Percentiles rank a stretch among this genome's conserved stretches.
These are phyloP conservation scores for Tinea semifulvella DNA, from an alignment of 2,888 invertebrate species.

Conservation along the genomic window DNA sequence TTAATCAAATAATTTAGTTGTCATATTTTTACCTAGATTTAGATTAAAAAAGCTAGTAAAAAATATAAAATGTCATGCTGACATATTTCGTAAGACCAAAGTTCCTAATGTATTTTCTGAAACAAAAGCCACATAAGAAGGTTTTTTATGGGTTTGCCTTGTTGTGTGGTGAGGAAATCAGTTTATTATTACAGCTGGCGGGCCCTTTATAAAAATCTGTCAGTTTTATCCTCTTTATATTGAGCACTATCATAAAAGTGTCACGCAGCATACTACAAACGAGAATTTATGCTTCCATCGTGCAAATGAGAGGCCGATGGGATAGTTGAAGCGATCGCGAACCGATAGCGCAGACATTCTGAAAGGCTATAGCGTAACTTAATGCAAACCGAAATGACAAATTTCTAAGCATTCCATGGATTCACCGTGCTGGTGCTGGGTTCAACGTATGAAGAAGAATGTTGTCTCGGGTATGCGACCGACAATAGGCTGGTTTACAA, in stretches of 20 bases:
- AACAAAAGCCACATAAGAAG: constrained; percentile 6
- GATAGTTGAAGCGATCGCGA: constrained; percentile 39
- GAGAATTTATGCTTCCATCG: constrained; percentile 51
- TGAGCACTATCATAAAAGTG: constrained; percentile 57
- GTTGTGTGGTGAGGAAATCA: constrained; percentile 25
- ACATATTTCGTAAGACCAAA: neutral
- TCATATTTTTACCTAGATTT: neutral
- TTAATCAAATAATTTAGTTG: too few relatives aligned
- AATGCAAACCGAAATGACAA: too few relatives aligned
- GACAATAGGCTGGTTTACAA: too few relatives aligned
- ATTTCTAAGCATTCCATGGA: too few relatives aligned
- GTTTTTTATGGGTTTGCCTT: constrained; percentile 15
- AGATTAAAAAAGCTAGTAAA: neutral
- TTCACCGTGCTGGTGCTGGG: too few relatives aligned
- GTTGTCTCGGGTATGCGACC: too few relatives aligned
- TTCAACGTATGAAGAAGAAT: too few relatives aligned
- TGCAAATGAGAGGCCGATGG: constrained; percentile 55
- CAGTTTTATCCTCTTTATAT: constrained; percentile 37
- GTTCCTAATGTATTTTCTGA: constrained; percentile 3
- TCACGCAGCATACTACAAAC: constrained; percentile 51
- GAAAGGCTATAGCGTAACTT: too few relatives aligned
- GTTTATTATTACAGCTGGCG: constrained; percentile 21
- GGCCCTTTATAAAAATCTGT: constrained; percentile 18
- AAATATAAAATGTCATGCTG: neutral
- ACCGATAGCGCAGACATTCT: constrained; percentile 8